These are phyloP conservation scores for Erynnis tages DNA, from an alignment of 2,888 invertebrate species.

Conservation along the genomic window DNA sequence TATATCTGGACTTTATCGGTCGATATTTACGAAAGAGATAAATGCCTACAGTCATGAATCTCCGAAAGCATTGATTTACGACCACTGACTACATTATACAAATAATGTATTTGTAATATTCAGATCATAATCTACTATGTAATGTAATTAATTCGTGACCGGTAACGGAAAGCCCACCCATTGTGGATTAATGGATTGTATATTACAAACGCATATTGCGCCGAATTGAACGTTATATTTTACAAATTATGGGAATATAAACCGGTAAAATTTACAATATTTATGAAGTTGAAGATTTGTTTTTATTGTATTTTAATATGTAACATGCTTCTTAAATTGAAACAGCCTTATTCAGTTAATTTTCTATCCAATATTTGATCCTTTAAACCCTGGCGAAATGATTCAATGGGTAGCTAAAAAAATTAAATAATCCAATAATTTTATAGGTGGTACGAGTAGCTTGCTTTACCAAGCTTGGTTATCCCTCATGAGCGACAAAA, in stretches of 20 bases:
- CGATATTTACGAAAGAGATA: neutral
- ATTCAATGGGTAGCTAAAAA: too few species aligned
- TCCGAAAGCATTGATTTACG: conserved; percentile 22
- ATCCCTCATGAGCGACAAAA: too few species aligned
- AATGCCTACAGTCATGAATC: neutral
- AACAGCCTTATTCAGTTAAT: too few species aligned
- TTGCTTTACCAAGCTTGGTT: too few species aligned
- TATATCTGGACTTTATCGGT: too few species aligned
- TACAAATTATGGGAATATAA: conserved; percentile 2
- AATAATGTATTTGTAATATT: conserved; percentile 31
- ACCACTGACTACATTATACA: conserved; percentile 21
- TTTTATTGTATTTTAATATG: too few species aligned
- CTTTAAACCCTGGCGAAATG: too few species aligned
- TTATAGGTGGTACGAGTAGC: too few species aligned
- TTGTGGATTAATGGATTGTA: conserved; percentile 63
- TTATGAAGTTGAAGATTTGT: neutral
- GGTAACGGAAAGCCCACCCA: conserved; percentile 60
- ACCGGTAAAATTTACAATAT: conserved; percentile 1
- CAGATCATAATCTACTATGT: conserved; percentile 49
- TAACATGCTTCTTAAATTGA: too few species aligned
- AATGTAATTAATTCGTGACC: conserved; percentile 69
- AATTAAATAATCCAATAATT: too few species aligned
- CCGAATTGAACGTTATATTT: conserved; percentile 7
- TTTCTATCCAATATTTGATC: too few species aligned
- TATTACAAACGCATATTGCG: conserved; percentile 49